Conservation (phyloP, 2,113 vertebrate genomes). For the Abramis brama region DNA sequence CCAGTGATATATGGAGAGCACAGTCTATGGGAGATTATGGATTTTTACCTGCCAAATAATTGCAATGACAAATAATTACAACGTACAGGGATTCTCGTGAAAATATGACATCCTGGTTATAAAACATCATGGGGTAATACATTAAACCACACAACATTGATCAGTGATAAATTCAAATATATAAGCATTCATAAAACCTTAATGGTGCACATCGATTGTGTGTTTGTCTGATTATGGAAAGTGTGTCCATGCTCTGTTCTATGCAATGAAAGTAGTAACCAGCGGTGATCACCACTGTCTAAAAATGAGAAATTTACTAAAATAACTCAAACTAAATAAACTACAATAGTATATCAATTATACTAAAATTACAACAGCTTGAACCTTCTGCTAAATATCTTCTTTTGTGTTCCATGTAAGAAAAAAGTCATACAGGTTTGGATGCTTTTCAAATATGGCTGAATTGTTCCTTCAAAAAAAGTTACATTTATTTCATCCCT, state of each 20-base stretch:
- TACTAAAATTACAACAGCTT: background rate
- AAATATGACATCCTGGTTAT: conserved; percentile 20
- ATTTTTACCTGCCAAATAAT: conserved; percentile 58
- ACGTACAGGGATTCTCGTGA: background rate
- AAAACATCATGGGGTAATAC: background rate
- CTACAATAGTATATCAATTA: background rate
- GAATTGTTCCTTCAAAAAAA: background rate
- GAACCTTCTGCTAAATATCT: background rate
- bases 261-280: background rate
- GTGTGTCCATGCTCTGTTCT: background rate
- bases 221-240: background rate
- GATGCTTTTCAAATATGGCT: background rate
- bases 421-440: background rate
- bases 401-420: background rate
- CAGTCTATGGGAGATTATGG: conserved; percentile 70
- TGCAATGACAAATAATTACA: conserved; percentile 37
- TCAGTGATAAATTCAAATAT: background rate
- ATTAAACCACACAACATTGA: conserved; percentile 22
- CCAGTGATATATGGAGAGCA: conserved; percentile 67
- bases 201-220: background rate
- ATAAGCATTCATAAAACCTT: conserved; percentile 15
- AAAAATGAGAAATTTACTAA: too few relatives aligned
- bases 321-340: background rate
- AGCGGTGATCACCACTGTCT: background rate
- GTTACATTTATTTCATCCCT: background rate